A percentile compares a stretch with the other conserved stretches of the same genome.
Conservation (phyloP, 2,888 invertebrate species). For the Drosophila crucigera region DNA sequence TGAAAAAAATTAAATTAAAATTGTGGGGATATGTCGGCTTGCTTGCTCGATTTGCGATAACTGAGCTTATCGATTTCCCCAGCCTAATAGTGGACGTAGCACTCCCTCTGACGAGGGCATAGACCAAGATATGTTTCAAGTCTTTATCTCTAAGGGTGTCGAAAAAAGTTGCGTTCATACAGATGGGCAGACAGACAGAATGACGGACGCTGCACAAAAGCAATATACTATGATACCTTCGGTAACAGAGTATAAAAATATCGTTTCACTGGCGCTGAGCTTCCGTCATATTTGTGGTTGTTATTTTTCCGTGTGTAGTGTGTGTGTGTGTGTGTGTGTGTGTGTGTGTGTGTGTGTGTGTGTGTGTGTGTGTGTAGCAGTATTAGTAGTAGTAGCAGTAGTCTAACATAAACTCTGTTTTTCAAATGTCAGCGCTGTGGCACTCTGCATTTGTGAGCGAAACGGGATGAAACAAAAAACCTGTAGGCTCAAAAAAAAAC, state of each 20-base stretch:
- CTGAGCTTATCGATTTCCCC: no score
- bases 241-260: conserved; percentile 3
- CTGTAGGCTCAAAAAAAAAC: neutral
- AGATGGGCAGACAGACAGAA: neutral
- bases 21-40: no score
- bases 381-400: neutral
- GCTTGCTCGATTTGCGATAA: no score
- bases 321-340: neutral
- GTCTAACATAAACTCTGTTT: neutral
- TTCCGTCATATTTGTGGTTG: conserved; percentile 10
- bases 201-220: neutral
- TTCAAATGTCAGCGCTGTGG: conserved; percentile 33
- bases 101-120: no score
- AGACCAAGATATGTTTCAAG: no score
- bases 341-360: neutral
- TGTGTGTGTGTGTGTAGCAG: neutral
- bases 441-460: conserved; percentile 2
- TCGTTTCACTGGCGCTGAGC: conserved; percentile 24
- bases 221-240: neutral
- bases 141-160: no score
- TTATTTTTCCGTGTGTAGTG: neutral
- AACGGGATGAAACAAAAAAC: no score
- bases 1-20: no score
- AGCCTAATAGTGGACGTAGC: no score
- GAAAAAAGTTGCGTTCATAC: neutral